Conservation (phyloP, 1,140 invertebrate species). For the Reticulitermes speratus region DNA sequence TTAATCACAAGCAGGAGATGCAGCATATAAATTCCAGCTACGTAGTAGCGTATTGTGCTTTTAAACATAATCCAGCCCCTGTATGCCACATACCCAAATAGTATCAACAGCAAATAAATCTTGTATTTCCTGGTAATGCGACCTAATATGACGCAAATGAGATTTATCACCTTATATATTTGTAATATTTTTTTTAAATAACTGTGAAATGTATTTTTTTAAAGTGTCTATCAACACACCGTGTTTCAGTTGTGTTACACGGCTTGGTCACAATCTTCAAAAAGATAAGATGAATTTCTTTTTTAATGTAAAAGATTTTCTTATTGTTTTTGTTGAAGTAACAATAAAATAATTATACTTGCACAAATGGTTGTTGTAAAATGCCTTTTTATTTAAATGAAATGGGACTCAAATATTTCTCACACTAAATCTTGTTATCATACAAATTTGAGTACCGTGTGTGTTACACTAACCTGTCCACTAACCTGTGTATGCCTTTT, state of each 20-base stretch:
- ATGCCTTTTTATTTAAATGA: not conserved
- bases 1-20: too few species aligned
- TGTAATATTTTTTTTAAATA: not conserved
- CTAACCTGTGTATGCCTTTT: too few species aligned
- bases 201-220: not conserved
- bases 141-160: too few species aligned
- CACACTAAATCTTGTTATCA: too few species aligned
- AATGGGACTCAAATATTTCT: too few species aligned
- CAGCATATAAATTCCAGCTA: too few species aligned
- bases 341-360: not conserved
- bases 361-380: not conserved
- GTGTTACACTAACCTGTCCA: too few species aligned
- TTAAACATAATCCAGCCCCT: not conserved
- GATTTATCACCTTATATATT: not conserved
- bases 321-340: not conserved
- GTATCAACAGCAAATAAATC: too few species aligned
- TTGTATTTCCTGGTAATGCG: too few species aligned
- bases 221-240: not conserved
- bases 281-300: not conserved
- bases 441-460: too few species aligned
- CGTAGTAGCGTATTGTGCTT: not conserved
- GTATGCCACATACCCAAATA: too few species aligned
- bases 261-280: not conserved
- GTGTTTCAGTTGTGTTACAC: not conserved
- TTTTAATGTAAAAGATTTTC: not conserved